These are phyloP conservation scores for Hucho hucho DNA, from an alignment of 2,113 vertebrate species.

Conservation along the genomic window DNA sequence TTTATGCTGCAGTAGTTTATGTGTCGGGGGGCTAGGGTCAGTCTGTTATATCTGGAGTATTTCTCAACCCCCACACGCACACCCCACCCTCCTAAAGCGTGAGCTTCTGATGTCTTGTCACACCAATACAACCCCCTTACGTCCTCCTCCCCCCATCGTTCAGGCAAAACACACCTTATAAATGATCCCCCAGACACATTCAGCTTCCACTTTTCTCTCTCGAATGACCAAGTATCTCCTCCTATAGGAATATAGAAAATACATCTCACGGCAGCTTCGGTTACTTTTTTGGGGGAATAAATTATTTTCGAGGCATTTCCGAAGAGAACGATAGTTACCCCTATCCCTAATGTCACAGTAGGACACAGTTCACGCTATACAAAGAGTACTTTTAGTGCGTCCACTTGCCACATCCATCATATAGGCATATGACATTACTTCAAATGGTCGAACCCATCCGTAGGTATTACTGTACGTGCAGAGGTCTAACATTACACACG, in stretches of 20 bases:
- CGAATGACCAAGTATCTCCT: background rate
- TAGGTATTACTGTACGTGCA: no score
- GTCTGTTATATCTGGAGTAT: no score
- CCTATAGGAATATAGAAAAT: background rate
- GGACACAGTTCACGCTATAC: no score
- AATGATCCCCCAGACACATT: background rate
- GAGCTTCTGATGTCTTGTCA: constrained; percentile 49
- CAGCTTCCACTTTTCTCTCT: background rate
- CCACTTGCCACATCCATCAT: constrained; percentile 30
- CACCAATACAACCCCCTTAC: constrained; percentile 29
- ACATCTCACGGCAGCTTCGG: background rate
- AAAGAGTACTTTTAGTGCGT: no score
- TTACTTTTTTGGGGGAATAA: no score
- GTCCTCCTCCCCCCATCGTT: constrained; percentile 12
- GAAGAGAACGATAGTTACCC: no score
- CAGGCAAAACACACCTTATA: background rate
- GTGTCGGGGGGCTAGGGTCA: no score
- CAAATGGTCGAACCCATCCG: background rate
- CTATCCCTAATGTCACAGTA: no score
- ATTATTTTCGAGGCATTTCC: no score
- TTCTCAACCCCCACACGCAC: background rate
- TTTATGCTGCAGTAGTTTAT: no score
- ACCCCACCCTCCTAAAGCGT: constrained; percentile 30
- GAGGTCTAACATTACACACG: no score
- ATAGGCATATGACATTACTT: background rate